Conservation (phyloP, 2,888 invertebrate genomes). For the Drosophila austrosaltans region DNA sequence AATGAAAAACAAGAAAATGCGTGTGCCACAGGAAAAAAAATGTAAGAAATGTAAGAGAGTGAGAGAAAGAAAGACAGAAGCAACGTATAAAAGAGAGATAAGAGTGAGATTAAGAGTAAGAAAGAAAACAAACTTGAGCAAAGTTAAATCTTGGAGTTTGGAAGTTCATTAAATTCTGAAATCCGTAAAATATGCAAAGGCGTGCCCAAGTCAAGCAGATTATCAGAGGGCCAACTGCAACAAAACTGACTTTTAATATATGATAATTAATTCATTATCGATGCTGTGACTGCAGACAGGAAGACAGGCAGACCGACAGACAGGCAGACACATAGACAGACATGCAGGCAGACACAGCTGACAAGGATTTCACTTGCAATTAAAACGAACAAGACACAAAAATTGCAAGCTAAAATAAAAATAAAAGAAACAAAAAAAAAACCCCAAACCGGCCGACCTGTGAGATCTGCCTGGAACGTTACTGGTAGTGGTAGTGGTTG, state of each 20-base stretch:
- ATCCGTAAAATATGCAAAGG: conserved; percentile 76
- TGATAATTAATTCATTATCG: conserved; percentile 82
- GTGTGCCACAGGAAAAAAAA: not conserved
- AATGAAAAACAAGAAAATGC: conserved; percentile 57
- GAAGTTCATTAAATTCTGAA: conserved; percentile 52
- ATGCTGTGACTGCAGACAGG: conserved; percentile 62
- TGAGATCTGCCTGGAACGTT: not conserved
- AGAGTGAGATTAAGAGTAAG: conserved; percentile 17
- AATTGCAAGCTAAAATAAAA: conserved; percentile 51
- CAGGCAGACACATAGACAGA: conserved; percentile 17
- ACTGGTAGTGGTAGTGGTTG: not conserved
- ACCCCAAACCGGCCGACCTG: conserved; percentile 1
- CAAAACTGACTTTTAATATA: conserved; percentile 79
- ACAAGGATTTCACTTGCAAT: conserved; percentile 80
- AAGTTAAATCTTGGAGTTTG: conserved; percentile 11
- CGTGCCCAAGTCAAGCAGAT: conserved; percentile 65
- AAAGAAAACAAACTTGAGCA: conserved; percentile 9
- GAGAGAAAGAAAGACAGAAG: conserved; percentile 25
- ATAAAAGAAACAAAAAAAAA: conserved; percentile 4
- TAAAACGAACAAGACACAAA: conserved; percentile 77
- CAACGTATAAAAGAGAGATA: conserved; percentile 7
- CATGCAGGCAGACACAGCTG: conserved; percentile 55
- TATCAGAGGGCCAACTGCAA: conserved; percentile 46
- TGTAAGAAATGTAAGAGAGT: no score
- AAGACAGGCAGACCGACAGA: conserved; percentile 13